Evolutionary conservation across 2,797 vertebrate genomes (phyloP), one percentile per base, ranked within the genome.

Genomic region (Catostomus latipinnis): DNA sequence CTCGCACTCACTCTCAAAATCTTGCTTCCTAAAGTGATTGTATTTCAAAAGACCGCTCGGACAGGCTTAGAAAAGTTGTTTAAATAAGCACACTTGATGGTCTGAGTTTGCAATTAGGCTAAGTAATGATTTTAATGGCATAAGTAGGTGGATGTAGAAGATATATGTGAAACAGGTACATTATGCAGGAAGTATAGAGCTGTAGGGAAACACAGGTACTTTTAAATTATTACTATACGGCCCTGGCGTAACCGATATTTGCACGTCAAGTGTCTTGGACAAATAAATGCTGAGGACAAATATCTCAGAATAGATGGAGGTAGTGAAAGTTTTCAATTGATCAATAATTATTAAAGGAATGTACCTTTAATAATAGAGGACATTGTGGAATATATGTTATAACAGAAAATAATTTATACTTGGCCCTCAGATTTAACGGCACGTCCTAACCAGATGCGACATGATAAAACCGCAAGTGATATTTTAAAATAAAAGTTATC

Each of bases 61-160:
- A 50, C 67, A 83, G 68, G 60, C 49, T 65, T 77, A 60, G 82
- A 72, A 78, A 71, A 34, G 73, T 54, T 57, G 71, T 68, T 84
- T 66, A 86, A 86, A 89, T 87, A 88, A 90, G 76, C 78, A 87
- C 76, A 77, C 53, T 14, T 86, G 80, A 89, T 83, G 66, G 61
- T 83, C 83, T 80, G 71, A 62, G 81, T 80, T 82, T 81, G 83
- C 63, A 75, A 81, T 85, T 84, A 76, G 78, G 78, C 69, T 1
- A 81, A 74, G 70, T 82, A 48, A 68, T 84, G 74, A 84, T 80
- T 83, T n/a, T 78, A 68, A 63, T 71, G 74, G 80, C 53, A 81
- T 70, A 82, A 83, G 80, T 58, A 74, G 79, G 80, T 53, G 70
- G 79, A 75, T 63, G 52, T 69, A 76, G 74, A 48, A 71, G 78